Percentiles rank a stretch among this genome's conserved stretches.
phyloP scores from a whole-genome alignment of 2,797 vertebrate genomes.

The Parotocinclus haroldoi region DNA sequence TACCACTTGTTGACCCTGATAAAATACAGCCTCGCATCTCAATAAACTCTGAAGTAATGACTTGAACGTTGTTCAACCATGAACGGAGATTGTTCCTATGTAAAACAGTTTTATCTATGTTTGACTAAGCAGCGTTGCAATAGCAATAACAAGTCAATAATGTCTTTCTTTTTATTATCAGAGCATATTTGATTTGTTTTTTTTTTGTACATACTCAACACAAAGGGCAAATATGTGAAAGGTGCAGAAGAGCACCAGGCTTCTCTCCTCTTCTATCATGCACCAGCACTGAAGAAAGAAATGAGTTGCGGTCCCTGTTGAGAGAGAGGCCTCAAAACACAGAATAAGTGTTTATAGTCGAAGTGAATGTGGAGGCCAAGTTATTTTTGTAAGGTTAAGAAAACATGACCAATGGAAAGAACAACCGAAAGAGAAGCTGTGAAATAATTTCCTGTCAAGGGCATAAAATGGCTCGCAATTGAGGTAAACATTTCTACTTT shows the following conservation, averaged over 20 bases:
- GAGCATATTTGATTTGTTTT: slow-evolving; percentile 56
- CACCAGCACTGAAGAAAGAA: slow-evolving; percentile 52
- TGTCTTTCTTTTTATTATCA: slow-evolving; percentile 37
- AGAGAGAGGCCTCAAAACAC: slow-evolving; percentile 57
- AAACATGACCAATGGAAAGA: slow-evolving; percentile 68
- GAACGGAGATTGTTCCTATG: slow-evolving; percentile 3
- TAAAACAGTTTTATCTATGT: slow-evolving; percentile 31
- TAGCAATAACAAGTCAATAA: slow-evolving; percentile 38
- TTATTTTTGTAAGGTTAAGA: slow-evolving; percentile 70
- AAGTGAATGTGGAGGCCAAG: slow-evolving; percentile 62
- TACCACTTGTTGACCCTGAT: slow-evolving; percentile 14
- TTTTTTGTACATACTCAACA: slow-evolving; percentile 48
- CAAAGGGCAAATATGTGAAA: slow-evolving; percentile 49
- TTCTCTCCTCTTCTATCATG: slow-evolving; percentile 49
- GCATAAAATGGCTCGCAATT: slow-evolving; percentile 68
- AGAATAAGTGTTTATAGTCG: slow-evolving; percentile 61
- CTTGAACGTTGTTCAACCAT: too few species aligned
- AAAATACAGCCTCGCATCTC: slow-evolving; percentile 15
- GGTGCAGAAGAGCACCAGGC: slow-evolving; percentile 44
- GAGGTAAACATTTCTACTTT: slow-evolving; percentile 73
- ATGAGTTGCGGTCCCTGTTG: slow-evolving; percentile 59
- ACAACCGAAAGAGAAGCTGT: slow-evolving; percentile 63
- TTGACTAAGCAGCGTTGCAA: slow-evolving; percentile 35
- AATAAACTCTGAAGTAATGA: too few species aligned
- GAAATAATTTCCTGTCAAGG: slow-evolving; percentile 71